phyloP scores from a whole-genome alignment of 2,113 vertebrate genomes.

The Atherinomorus stipes region DNA sequence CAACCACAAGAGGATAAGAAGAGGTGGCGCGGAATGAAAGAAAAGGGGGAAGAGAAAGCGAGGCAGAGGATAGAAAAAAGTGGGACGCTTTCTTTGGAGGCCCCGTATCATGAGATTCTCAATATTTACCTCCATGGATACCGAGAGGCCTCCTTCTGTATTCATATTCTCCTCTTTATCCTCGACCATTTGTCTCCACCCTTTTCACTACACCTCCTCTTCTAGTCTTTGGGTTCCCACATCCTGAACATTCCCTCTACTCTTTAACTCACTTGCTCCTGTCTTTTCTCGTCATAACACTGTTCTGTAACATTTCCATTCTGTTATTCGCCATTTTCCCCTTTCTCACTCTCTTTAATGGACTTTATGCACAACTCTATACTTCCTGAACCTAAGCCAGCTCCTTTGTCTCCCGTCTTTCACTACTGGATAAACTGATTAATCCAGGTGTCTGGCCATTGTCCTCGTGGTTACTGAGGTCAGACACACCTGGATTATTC shows the following conservation, averaged over 20 bases:
- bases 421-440: too few relatives aligned
- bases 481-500: too few relatives aligned
- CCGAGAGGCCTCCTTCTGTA: slow-evolving; percentile 40
- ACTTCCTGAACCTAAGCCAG: too few relatives aligned
- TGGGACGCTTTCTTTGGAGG: slow-evolving; percentile 51
- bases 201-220: not conserved
- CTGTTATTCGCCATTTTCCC: not conserved
- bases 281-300: not conserved
- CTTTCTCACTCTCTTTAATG: not conserved
- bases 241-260: not conserved
- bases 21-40: slow-evolving; percentile 42
- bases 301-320: not conserved
- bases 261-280: not conserved
- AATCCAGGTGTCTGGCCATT: too few relatives aligned
- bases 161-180: slow-evolving; percentile 28
- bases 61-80: slow-evolving; percentile 31
- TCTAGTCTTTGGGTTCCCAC: not conserved
- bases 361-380: too few relatives aligned
- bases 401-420: too few relatives aligned
- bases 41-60: slow-evolving; percentile 22
- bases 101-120: slow-evolving; percentile 61
- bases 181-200: not conserved
- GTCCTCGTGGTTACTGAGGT: too few relatives aligned
- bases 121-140: slow-evolving; percentile 66
- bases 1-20: slow-evolving; percentile 28